These are phyloP conservation scores for Bradypodion pumilum DNA, from an alignment of 2,797 vertebrate genomes.

Conservation along the genomic window DNA sequence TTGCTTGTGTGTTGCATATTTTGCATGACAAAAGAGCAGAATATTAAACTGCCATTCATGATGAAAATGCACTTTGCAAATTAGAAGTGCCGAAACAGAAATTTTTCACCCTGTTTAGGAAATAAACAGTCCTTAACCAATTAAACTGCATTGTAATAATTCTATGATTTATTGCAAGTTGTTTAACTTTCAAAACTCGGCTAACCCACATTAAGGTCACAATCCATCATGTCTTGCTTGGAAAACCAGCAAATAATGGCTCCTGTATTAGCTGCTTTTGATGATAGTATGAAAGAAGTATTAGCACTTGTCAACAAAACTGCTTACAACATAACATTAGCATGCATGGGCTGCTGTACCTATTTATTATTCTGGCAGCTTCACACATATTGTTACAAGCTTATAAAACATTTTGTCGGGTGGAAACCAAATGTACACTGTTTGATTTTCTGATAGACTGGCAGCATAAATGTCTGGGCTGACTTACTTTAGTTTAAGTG, in stretches of 20 bases:
- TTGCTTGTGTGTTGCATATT: slow-evolving; percentile 96
- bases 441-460: slow-evolving; percentile 97
- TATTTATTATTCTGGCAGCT: slow-evolving; percentile 99
- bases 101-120: slow-evolving; percentile 95
- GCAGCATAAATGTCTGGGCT: slow-evolving; percentile 85
- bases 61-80: slow-evolving; percentile 99
- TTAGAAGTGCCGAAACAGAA: slow-evolving; percentile 98
- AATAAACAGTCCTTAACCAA: slow-evolving; percentile 99
- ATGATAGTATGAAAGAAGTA: slow-evolving; percentile 99
- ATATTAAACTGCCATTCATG: slow-evolving; percentile 99
- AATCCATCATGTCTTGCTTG: slow-evolving; percentile 99
- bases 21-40: slow-evolving; percentile 99
- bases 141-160: slow-evolving; percentile 99
- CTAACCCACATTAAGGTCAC: slow-evolving; percentile 99
- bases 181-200: slow-evolving; percentile 99
- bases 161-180: slow-evolving; percentile 99
- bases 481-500: slow-evolving; percentile 86
- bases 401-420: slow-evolving; percentile 95
- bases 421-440: slow-evolving; percentile 88
- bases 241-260: slow-evolving; percentile 97
- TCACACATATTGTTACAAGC: slow-evolving; percentile 95
- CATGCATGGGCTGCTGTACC: slow-evolving; percentile 97
- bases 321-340: slow-evolving; percentile 99
- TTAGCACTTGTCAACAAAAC: slow-evolving; percentile 99
- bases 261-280: slow-evolving; percentile 99